Evolutionary conservation across 2,888 invertebrate genomes (phyloP), one percentile per base, ranked within the genome.

Genomic region (Caenorhabditis panamensis): DNA sequence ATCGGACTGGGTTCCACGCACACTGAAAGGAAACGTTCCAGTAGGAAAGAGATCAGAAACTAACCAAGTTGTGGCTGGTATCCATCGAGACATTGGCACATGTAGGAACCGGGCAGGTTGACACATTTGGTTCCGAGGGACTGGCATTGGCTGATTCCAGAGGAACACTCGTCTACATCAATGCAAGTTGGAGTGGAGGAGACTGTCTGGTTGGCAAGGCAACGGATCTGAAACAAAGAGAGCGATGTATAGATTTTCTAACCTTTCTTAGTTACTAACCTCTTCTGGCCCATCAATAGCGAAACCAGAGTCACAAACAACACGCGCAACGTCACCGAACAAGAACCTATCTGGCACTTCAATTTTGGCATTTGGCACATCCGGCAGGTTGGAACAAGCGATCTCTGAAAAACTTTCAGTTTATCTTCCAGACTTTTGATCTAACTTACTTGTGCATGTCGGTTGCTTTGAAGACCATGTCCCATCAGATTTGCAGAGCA

Each of bases 381-480:
- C 36, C 11, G 90, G 90, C 1, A 90, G 54, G n/a, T 85, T 80
- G 26, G 79, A 80, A 78, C 90, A 90, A 5, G 82, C 66, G 22
- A 90, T 76, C 41, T 89, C 90, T 90, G 78, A 53, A 88, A 72
- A 20, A 18, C 8, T 24, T 18, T 24, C 28, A 20, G 26, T 37
- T 28, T 18, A 72, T 13, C 16, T 16, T 2, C 9, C 3, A 11
- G 41, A 13, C 8, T 2, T 5, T 2, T 41, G 2, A 2, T 41
- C 41, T 75, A 77, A 93, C 94, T 94, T 93, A 96, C 96, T 95
- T 93, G 95, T 94, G 92, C 97, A 98, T 92, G 95, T 95, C 6
- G 97, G 97, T 61, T 95, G 94, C 6, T 95, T 94, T 86, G 96
- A 95, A 90, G 96, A 96, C 98, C 97, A 98, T 51, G 93, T 94